Percentiles rank a stretch among this genome's conserved stretches.
Evolutionary conservation across 2,797 vertebrate species (phyloP).

Genomic region (Siniperca scherzeri): DNA sequence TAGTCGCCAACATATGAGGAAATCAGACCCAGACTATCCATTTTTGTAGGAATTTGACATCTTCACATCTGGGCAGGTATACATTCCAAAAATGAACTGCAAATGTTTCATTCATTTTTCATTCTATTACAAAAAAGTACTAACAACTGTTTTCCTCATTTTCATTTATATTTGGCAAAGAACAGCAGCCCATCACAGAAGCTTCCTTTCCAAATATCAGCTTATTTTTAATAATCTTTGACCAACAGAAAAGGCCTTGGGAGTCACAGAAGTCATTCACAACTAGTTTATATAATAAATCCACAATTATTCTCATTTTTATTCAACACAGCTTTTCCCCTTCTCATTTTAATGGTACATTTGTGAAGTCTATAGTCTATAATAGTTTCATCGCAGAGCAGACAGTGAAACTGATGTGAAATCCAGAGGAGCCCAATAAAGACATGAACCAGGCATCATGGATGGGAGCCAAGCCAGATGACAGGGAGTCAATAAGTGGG

Average conservation of each 20-base stretch:
- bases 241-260: not conserved
- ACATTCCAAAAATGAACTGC: not conserved
- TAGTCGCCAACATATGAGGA: not conserved
- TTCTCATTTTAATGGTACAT: not conserved
- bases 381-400: conserved; percentile 40
- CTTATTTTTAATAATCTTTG: not conserved
- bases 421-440: conserved; percentile 42
- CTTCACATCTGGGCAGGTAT: not conserved
- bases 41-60: no score
- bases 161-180: not conserved
- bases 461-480: conserved; percentile 56
- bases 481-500: conserved; percentile 34
- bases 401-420: conserved; percentile 31
- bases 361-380: conserved; percentile 8
- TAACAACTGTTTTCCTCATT: not conserved
- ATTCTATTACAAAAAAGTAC: not conserved
- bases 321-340: not conserved
- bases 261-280: conserved; percentile 6
- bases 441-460: conserved; percentile 48
- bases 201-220: not conserved
- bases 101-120: not conserved
- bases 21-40: not conserved
- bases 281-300: not conserved
- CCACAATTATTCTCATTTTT: conserved; percentile 1
- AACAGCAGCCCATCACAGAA: not conserved